Base-by-base conservation (phyloP, 2,888 invertebrate species). In the Mesochorus sp. region DNA sequence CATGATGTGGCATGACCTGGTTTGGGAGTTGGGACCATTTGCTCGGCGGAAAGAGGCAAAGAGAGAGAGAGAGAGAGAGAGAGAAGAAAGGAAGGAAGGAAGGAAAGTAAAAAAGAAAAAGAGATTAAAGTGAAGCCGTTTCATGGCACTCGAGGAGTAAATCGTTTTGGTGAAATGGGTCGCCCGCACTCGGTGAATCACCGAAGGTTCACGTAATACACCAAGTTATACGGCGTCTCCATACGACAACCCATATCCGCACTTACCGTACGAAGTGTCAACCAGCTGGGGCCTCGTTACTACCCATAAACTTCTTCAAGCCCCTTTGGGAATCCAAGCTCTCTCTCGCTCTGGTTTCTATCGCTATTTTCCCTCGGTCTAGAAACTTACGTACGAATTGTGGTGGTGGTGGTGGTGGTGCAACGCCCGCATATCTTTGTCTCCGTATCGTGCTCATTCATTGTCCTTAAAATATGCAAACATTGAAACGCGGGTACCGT, bases 81-180 rank as follows among this genome's bases (percentile, higher is more conserved):
- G 24, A 55, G 28, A 19, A 26, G 53, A 19, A 2, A 14, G 6
- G 26, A 8, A 8, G 8, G 31, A 4, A 26, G 8, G 8, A 4
- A 24, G 49, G 59, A 39, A 42, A 4, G 39, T n/a, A n/a, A n/a
- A n/a, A 59, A 72, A 34, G 44, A 39, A 12, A 19, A 55, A 12
- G 49, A 8, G 68, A 37, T 57, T 47, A 39, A 72, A 47, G 51
- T 67, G 61, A 51, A 68, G n/a, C 73, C 49, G 66, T 80, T 80
- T 79, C 74, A 72, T 73, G 74, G 66, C 67, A 74, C 59, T 78
- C 39, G 55, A 59, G 68, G 76, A 83, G 79, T 80, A 80, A 83
- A 84, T 82, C 80, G 80, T 81, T 80, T 79, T 77, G 72, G 67
- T 62, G 72, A 72, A 77, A 77, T 62, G 72, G n/a, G 67, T 59